Evolutionary conservation across 2,888 invertebrate genomes (phyloP).

Genomic region (Polyommatus iphigenia): DNA sequence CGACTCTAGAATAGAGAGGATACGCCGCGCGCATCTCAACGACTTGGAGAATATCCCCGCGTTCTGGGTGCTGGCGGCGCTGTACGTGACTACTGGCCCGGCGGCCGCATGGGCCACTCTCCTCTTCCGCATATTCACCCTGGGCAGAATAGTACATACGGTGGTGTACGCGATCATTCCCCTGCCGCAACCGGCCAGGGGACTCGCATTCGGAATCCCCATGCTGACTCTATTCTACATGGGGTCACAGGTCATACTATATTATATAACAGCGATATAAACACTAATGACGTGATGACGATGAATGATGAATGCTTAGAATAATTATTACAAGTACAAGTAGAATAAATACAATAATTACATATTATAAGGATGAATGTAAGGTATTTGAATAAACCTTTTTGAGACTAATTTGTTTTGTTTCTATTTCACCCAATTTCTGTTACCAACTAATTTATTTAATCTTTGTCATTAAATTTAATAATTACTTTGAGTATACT

Average conservation of each 20-base stretch:
- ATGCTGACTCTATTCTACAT: constrained; percentile 49
- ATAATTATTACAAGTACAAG: too few relatives aligned
- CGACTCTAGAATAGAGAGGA: constrained; percentile 60
- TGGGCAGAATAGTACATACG: constrained; percentile 78
- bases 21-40: constrained; percentile 82
- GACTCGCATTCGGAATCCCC: constrained; percentile 55
- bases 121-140: constrained; percentile 64
- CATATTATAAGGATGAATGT: too few relatives aligned
- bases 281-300: constrained; percentile 48
- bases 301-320: too few relatives aligned
- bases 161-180: constrained; percentile 82
- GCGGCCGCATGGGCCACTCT: constrained; percentile 40
- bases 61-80: constrained; percentile 81
- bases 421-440: not conserved
- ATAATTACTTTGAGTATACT: too few relatives aligned
- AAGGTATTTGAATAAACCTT: not conserved
- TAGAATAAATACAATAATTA: too few relatives aligned
- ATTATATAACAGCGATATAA: constrained; percentile 38
- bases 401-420: not conserved
- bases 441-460: not conserved
- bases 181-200: constrained; percentile 78
- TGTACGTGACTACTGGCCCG: constrained; percentile 78
- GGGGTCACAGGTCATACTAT: constrained; percentile 55
- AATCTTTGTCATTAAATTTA: too few relatives aligned
- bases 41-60: constrained; percentile 86